phyloP scores from a whole-genome alignment of 1,140 invertebrate species.

The Scaptodrosophila lebanonensis region DNA sequence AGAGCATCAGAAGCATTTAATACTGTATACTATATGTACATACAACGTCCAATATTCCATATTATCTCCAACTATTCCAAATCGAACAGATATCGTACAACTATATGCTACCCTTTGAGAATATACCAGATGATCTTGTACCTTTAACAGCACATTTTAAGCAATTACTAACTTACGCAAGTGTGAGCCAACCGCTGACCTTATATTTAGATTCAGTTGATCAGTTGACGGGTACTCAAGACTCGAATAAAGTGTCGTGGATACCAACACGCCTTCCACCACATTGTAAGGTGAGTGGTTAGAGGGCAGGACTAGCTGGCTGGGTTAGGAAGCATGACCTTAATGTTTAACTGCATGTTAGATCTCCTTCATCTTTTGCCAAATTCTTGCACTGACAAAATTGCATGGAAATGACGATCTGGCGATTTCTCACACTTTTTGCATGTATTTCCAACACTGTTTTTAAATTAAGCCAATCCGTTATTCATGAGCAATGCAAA shows the following conservation, averaged over 20 bases:
- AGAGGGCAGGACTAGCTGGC: too few species aligned
- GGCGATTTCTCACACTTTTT: slow-evolving; percentile 20
- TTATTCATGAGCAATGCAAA: slow-evolving; percentile 24
- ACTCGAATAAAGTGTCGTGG: slow-evolving; percentile 97
- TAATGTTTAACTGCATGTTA: too few species aligned
- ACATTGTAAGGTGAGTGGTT: slow-evolving; percentile 88
- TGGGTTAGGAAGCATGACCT: too few species aligned
- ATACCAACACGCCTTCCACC: slow-evolving; percentile 92
- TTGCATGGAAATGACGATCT: too few species aligned
- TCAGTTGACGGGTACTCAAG: slow-evolving; percentile 95
- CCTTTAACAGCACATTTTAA: slow-evolving; percentile 97
- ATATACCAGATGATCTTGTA: slow-evolving; percentile 96
- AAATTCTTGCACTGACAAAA: too few species aligned
- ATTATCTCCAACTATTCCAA: too few species aligned
- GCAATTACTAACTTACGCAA: slow-evolving; percentile 90
- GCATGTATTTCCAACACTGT: slow-evolving; percentile 21
- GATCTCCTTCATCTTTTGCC: too few species aligned
- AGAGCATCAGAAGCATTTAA: slow-evolving; percentile 11
- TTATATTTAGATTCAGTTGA: slow-evolving; percentile 96
- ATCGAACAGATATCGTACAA: slow-evolving; percentile 92
- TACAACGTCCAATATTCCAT: too few species aligned
- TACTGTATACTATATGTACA: too few species aligned
- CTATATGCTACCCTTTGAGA: slow-evolving; percentile 93
- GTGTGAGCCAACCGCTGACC: slow-evolving; percentile 87
- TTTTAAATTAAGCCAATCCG: neutral